Conservation (phyloP, 2,113 vertebrate genomes). For the Noctilio leporinus region DNA sequence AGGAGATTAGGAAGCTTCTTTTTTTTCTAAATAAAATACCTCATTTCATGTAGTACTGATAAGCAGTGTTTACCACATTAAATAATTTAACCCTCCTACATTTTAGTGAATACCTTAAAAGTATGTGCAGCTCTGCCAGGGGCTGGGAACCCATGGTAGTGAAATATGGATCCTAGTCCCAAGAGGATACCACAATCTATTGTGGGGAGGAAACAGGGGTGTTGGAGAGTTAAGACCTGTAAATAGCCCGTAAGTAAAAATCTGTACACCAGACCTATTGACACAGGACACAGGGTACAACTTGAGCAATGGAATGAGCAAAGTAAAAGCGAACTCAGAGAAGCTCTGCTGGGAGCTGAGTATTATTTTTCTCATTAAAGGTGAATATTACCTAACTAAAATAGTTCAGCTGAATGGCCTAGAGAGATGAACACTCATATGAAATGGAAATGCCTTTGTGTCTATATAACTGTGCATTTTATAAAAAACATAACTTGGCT, state of each 20-base stretch:
- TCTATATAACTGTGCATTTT: not conserved
- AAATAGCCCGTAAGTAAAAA: not conserved
- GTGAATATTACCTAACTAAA: not conserved
- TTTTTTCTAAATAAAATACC: slow-evolving; percentile 50
- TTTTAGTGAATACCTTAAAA: slow-evolving; percentile 40
- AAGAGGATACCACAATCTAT: not conserved
- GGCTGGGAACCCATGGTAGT: not conserved
- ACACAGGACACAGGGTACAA: not conserved
- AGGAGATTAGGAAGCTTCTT: slow-evolving; percentile 22
- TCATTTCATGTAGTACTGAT: slow-evolving; percentile 31
- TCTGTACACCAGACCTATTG: not conserved
- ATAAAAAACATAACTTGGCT: not conserved
- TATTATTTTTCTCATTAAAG: slow-evolving; percentile 14
- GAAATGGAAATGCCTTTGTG: not conserved
- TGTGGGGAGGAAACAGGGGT: rapidly evolving
- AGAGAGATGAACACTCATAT: not conserved
- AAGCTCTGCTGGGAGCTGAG: not conserved
- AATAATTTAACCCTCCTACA: not conserved
- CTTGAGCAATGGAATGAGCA: not conserved
- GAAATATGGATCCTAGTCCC: not conserved
- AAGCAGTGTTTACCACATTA: not conserved
- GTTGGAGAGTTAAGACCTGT: not conserved
- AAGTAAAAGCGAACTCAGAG: not conserved
- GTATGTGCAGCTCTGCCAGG: not conserved
- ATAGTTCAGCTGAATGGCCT: not conserved